phyloP scores from a whole-genome alignment of 2,113 vertebrate genomes.

The Hyperopisus bebe region DNA sequence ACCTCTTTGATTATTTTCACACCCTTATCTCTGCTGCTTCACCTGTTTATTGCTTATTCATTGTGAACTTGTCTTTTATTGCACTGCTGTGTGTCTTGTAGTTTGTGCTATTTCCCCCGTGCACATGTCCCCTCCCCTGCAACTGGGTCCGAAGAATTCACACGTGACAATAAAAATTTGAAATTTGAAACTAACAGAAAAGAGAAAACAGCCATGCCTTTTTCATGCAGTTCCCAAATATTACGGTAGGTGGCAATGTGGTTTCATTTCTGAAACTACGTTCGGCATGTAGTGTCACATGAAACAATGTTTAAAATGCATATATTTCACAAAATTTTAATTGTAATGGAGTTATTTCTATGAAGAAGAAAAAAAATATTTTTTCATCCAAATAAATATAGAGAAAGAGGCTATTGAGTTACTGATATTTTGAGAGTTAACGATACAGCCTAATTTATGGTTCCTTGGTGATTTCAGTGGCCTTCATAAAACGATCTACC shows the following conservation, averaged over 20 bases:
- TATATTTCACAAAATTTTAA: not conserved
- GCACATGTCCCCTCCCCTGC: not conserved
- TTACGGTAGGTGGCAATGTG: conserved; percentile 1
- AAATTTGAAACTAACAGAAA: not conserved
- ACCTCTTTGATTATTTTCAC: not conserved
- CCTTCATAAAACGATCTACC: conserved; percentile 12
- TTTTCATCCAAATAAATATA: not conserved
- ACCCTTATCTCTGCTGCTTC: not conserved
- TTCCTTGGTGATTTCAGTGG: conserved; percentile 18
- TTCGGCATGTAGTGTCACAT: too few relatives aligned
- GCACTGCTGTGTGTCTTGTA: not conserved
- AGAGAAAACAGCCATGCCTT: not conserved
- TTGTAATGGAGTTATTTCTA: not conserved
- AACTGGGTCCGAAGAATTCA: not conserved
- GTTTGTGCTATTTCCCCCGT: not conserved
- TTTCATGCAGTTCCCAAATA: not conserved
- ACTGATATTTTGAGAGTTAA: not conserved
- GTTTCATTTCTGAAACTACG: not conserved
- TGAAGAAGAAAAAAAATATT: not conserved
- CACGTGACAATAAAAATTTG: not conserved
- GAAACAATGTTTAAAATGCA: not conserved
- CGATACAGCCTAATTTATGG: conserved; percentile 9
- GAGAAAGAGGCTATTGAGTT: not conserved
- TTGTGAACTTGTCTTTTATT: not conserved
- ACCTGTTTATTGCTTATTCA: not conserved